Evolutionary conservation across 2,888 invertebrate genomes (phyloP), one percentile per base, ranked within the genome.

Genomic region (Tachina fera): DNA sequence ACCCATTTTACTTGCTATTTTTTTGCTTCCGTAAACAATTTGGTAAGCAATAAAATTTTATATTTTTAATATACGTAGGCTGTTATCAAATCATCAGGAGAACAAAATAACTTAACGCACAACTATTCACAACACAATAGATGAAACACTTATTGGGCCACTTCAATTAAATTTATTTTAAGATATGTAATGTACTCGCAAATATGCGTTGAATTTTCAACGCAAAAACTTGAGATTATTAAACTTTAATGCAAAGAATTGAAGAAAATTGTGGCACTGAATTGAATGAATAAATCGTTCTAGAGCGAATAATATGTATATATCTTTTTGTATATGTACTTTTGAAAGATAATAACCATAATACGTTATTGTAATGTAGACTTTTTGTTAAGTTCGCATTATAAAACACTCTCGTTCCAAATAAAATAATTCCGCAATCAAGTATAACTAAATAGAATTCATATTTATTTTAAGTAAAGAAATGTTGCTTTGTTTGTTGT

Each of bases 1-100:
- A 86, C 86, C 86, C 86, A 86, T 86, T 67, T 80, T 79, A 75
- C 83, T 67, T 56, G 75, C n/a, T 70, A 41, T 63, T 51, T 6
- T 22, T 31, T 58, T 63, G 16, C 65, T 45, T 14, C 41, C 70
- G 47, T 49, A 39, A 68, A 39, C 39, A 58, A n/a, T 22, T 45
- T 31, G 4, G 4, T 63, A 22, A 19, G 9, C 39, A 60, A 49
- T 67, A 13, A 61, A 43, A 14, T 39, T 58, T 65, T 53, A 6
- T 53, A 39, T 61, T 51, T 51, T 3, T 19, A 60, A 14, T 43
- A 43, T 41, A 3, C 6, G 8, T 9, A 31, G 31, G 31, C 31
- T 31, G 31, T 49, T 67, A 67, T 58, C 16, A 70, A 78, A 53
- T 70, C 51, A 51, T 60, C 45, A 31, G 22, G 22, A 47, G 67